These are phyloP conservation scores for Melanotus villosus DNA, from an alignment of 2,888 invertebrate species.

Conservation along the genomic window DNA sequence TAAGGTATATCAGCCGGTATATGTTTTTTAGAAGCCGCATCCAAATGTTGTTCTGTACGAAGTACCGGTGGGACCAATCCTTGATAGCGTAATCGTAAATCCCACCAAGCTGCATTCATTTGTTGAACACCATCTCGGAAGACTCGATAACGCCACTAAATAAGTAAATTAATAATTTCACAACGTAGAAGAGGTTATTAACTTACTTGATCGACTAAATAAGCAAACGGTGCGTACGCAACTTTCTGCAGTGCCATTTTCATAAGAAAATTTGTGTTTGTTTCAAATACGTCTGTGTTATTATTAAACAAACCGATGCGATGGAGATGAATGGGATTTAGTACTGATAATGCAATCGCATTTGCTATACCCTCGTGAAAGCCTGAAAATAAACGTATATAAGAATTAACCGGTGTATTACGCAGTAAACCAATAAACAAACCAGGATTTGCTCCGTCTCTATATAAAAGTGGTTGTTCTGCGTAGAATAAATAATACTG, in stretches of 20 bases:
- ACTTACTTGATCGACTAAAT: constrained; percentile 82
- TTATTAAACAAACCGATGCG: constrained; percentile 81
- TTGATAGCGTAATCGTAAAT: constrained; percentile 79
- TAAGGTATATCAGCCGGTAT: constrained; percentile 81
- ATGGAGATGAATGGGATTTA: constrained; percentile 83
- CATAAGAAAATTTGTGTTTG: constrained; percentile 84
- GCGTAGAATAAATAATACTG: constrained; percentile 87
- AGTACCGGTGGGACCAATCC: constrained; percentile 81
- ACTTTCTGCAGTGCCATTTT: constrained; percentile 84
- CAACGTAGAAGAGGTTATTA: neutral
- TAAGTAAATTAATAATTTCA: neutral
- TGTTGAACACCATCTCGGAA: constrained; percentile 79
- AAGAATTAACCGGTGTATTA: neutral
- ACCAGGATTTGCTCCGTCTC: constrained; percentile 89
- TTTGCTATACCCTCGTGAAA: constrained; percentile 91
- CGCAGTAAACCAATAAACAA: too few species aligned
- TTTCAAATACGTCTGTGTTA: constrained; percentile 76
- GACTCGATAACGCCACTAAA: constrained; percentile 85
- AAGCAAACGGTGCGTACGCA: constrained; percentile 84
- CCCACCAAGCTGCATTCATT: constrained; percentile 82
- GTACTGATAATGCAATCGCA: constrained; percentile 82
- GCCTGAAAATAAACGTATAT: constrained; percentile 68
- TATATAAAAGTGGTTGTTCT: constrained; percentile 81
- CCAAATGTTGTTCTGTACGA: constrained; percentile 83
- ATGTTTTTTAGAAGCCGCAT: constrained; percentile 88